Percentiles rank a stretch among this genome's conserved stretches.
phyloP scores from a whole-genome alignment of 1,140 invertebrate species.

The Conus ventricosus region DNA sequence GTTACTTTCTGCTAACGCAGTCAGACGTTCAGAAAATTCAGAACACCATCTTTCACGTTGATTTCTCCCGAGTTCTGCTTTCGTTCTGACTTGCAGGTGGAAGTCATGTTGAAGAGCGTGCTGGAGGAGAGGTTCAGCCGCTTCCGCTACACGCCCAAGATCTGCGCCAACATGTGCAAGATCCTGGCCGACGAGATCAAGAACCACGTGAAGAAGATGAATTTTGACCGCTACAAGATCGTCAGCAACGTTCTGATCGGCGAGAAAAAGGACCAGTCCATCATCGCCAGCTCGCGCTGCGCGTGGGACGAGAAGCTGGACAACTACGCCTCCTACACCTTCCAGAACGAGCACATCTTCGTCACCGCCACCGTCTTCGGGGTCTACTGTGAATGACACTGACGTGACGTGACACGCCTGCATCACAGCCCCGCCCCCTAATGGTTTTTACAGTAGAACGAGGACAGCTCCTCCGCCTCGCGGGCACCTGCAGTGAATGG shows the following conservation, averaged over 20 bases:
- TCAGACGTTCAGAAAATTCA: no score
- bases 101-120: constrained; percentile 45
- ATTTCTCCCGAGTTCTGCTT: no score
- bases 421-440: neutral
- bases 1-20: no score
- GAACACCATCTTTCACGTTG: no score
- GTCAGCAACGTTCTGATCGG: constrained; percentile 63
- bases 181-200: constrained; percentile 64
- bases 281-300: constrained; percentile 61
- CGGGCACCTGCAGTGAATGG: neutral
- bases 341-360: constrained; percentile 59
- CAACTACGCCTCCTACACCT: constrained; percentile 61
- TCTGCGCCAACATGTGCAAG: constrained; percentile 56
- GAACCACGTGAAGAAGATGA: constrained; percentile 62
- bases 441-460: neutral
- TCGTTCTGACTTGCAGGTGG: constrained; percentile 25
- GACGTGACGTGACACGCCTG: neutral
- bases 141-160: constrained; percentile 58
- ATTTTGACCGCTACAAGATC: constrained; percentile 69
- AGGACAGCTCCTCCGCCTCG: neutral
- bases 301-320: constrained; percentile 69
- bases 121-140: constrained; percentile 51
- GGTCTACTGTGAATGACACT: constrained; percentile 61
- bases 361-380: constrained; percentile 68
- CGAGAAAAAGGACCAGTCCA: constrained; percentile 61